These are phyloP conservation scores for Lepidocolaptes lacrymiger DNA, from an alignment of 2,797 vertebrate species.

Conservation along the genomic window DNA sequence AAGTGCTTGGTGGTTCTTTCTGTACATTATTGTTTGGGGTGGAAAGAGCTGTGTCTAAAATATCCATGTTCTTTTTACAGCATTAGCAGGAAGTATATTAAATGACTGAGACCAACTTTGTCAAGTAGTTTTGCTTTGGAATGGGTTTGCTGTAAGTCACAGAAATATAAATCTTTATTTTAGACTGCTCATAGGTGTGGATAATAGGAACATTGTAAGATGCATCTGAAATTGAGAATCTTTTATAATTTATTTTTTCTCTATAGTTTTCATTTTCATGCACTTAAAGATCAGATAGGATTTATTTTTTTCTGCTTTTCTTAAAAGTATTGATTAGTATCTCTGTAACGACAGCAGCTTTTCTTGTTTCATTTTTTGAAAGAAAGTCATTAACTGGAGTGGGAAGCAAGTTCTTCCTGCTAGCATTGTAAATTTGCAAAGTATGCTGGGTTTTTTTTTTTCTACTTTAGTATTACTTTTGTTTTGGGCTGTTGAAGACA, in stretches of 20 bases:
- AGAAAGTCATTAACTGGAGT: not conserved
- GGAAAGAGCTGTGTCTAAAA: not conserved
- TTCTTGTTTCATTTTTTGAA: not conserved
- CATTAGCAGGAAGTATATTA: not conserved
- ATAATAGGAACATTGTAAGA: not conserved
- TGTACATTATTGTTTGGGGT: fast-evolving
- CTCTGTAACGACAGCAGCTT: not conserved
- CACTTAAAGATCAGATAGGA: not conserved
- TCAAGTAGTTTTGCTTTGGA: not conserved
- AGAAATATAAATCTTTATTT: not conserved
- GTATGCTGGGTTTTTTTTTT: not conserved
- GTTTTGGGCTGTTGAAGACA: not conserved
- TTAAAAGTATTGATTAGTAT: not conserved
- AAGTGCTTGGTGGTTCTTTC: not conserved
- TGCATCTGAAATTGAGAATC: not conserved
- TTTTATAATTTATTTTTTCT: not conserved
- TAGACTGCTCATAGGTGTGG: not conserved
- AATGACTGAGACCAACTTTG: not conserved
- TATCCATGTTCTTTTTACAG: not conserved
- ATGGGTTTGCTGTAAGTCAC: not conserved
- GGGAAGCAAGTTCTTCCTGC: not conserved
- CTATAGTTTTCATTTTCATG: not conserved
- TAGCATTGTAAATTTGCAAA: not conserved
- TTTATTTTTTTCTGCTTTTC: not conserved
- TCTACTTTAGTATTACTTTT: not conserved